phyloP scores from a whole-genome alignment of 2,888 invertebrate species.

The Eulithis testata region DNA sequence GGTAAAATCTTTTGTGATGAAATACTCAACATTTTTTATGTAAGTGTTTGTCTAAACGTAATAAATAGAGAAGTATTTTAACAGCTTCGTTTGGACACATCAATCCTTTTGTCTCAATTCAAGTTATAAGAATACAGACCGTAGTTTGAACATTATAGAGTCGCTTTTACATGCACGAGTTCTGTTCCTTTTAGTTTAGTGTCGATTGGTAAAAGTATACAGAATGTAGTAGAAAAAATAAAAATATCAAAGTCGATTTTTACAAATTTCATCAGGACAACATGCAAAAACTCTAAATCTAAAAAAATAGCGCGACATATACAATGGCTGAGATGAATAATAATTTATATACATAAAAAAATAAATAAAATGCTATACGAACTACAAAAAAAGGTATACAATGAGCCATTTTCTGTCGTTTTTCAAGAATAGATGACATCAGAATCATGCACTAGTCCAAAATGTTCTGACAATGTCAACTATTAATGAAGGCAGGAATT shows the following conservation, averaged over 20 bases:
- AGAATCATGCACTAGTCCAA: no score
- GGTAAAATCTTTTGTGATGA: no score
- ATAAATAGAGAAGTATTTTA: no score
- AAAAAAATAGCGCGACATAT: conserved; percentile 60
- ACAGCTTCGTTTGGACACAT: no score
- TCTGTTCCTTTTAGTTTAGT: background rate
- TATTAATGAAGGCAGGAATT: no score
- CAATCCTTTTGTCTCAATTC: no score
- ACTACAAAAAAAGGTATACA: conserved; percentile 15
- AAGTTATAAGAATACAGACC: background rate
- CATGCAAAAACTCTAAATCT: conserved; percentile 44
- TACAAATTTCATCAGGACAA: conserved; percentile 53
- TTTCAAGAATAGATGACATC: no score
- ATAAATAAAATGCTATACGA: conserved; percentile 18
- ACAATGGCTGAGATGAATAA: conserved; percentile 57
- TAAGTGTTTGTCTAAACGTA: no score
- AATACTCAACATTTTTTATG: no score
- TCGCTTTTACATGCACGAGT: background rate
- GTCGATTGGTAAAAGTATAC: conserved; percentile 1
- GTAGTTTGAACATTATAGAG: background rate
- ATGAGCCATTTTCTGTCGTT: no score
- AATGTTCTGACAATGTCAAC: no score
- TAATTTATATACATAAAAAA: conserved; percentile 18
- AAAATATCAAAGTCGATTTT: background rate
- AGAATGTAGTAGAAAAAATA: background rate